Conservation (phyloP, 2,113 vertebrate species). For the Brienomyrus longianalis region DNA sequence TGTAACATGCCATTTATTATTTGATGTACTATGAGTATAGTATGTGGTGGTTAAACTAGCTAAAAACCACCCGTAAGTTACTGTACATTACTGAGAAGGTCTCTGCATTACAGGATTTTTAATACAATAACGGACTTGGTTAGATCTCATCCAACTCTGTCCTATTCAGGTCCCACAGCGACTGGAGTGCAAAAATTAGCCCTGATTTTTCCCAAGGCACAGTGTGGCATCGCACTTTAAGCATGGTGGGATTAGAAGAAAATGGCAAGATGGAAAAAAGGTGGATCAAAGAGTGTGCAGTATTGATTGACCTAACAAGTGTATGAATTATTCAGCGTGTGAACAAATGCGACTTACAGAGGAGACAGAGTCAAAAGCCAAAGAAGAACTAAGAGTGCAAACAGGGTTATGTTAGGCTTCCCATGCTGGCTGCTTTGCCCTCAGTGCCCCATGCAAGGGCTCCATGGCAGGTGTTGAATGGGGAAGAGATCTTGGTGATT, state of each 20-base stretch:
- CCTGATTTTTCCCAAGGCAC: not conserved
- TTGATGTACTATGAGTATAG: not conserved
- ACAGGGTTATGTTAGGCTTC: not conserved
- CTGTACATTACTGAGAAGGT: not conserved
- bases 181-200: not conserved
- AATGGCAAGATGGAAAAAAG: not conserved
- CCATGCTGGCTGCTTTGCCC: not conserved
- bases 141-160: not conserved
- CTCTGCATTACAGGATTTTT: not conserved
- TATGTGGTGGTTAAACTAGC: not conserved
- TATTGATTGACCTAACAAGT: not conserved
- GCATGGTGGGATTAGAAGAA: not conserved
- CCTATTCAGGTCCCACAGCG: not conserved
- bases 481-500: constrained; percentile 30
- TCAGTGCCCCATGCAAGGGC: not conserved
- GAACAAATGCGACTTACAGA: not conserved
- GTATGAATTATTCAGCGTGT: not conserved
- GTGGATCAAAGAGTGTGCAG: not conserved
- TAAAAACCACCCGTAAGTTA: not conserved
- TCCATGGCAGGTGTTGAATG: constrained; percentile 17
- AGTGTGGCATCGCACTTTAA: not conserved
- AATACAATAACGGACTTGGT: not conserved
- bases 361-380: not conserved
- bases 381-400: not conserved
- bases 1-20: not conserved